A percentile compares a stretch with the other conserved stretches of the same genome.
phyloP scores from a whole-genome alignment of 2,797 vertebrate genomes.

The Pelobates cultripes region DNA sequence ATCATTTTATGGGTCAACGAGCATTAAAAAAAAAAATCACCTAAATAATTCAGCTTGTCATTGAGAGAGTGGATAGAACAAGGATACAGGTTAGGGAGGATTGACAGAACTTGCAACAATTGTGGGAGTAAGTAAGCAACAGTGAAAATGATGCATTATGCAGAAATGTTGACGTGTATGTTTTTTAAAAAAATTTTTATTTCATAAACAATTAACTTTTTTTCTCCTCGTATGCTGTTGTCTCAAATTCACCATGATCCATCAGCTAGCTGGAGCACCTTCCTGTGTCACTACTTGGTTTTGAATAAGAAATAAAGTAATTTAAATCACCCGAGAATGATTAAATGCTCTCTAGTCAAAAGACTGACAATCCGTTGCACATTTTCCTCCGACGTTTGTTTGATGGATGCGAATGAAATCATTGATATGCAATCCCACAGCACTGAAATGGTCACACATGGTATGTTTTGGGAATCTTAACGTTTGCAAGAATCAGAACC shows the following conservation, averaged over 20 bases:
- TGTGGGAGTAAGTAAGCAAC: neutral
- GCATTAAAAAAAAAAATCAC: neutral
- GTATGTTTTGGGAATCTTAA: neutral
- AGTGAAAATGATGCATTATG: neutral
- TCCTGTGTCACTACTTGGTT: slow-evolving; percentile 19
- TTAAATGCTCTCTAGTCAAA: slow-evolving; percentile 27
- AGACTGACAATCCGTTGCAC: slow-evolving; percentile 24
- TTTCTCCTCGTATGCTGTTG: neutral
- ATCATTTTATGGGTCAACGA: slow-evolving; percentile 33
- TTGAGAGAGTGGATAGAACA: neutral
- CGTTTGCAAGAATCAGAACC: no score
- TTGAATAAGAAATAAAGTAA: slow-evolving; percentile 25
- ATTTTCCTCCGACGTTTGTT: neutral
- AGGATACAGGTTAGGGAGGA: neutral
- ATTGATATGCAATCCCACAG: slow-evolving; percentile 23
- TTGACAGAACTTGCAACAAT: no score
- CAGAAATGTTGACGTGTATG: neutral
- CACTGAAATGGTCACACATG: neutral
- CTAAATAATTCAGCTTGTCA: slow-evolving; percentile 9
- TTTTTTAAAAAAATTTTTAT: neutral
- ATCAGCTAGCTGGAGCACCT: neutral
- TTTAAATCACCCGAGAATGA: slow-evolving; percentile 29
- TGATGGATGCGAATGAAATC: slow-evolving; percentile 34
- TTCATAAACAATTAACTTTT: neutral
- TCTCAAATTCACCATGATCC: neutral